phyloP scores from a whole-genome alignment of 2,888 invertebrate species.

The Odontothrips loti region DNA sequence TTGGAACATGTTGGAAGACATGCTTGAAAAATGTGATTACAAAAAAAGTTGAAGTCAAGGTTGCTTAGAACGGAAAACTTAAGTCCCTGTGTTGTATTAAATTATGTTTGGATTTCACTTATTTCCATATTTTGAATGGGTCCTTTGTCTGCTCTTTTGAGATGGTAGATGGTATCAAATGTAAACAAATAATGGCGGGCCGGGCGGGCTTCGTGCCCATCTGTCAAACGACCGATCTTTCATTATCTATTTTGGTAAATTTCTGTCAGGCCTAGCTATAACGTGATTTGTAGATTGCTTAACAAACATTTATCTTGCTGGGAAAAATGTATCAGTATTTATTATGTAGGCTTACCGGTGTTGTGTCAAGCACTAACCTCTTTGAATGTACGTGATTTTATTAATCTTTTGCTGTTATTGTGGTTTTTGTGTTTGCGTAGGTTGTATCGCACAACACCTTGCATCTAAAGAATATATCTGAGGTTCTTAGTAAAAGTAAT shows the following conservation, averaged over 20 bases:
- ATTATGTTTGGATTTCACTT: too few species aligned
- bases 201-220: background rate
- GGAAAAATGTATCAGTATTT: too few species aligned
- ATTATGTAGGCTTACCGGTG: too few species aligned
- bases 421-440: background rate
- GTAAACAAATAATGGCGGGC: background rate
- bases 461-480: background rate
- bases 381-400: too few species aligned
- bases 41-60: background rate
- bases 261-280: too few species aligned
- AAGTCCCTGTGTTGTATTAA: background rate
- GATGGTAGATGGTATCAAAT: background rate
- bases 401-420: too few species aligned
- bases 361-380: too few species aligned
- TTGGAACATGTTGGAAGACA: too few species aligned
- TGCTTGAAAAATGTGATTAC: background rate
- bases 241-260: background rate
- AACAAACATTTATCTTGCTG: too few species aligned
- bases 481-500: background rate
- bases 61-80: background rate
- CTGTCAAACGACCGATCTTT: background rate
- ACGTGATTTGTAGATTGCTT: too few species aligned
- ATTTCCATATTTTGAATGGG: too few species aligned
- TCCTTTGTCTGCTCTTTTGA: background rate
- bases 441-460: background rate